These are phyloP conservation scores for Parapsyche elsis DNA, from an alignment of 1,140 invertebrate species.

Conservation along the genomic window DNA sequence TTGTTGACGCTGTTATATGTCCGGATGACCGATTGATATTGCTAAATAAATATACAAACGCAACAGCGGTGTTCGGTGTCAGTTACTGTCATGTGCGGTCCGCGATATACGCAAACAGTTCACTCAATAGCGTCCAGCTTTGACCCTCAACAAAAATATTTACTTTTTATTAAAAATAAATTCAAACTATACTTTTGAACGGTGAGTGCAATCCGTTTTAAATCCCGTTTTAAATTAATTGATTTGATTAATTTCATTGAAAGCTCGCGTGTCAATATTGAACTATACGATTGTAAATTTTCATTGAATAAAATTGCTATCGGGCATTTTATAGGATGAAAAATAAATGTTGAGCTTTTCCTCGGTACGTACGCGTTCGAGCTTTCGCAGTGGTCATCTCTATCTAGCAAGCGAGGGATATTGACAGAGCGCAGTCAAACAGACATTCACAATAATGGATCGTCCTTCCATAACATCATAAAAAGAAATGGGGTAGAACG, in stretches of 20 bases:
- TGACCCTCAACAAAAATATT: not conserved
- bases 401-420: conserved; percentile 25
- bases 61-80: conserved; percentile 53
- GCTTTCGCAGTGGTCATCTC: conserved; percentile 44
- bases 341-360: too few relatives aligned
- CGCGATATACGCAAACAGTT: conserved; percentile 18
- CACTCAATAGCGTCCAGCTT: not conserved
- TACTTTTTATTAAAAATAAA: not conserved
- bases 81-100: conserved; percentile 45
- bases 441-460: conserved; percentile 56
- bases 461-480: conserved; percentile 54
- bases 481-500: conserved; percentile 56
- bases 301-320: too few relatives aligned
- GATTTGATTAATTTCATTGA: too few relatives aligned
- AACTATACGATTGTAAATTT: too few relatives aligned
- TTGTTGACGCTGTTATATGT: conserved; percentile 46
- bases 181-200: not conserved
- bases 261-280: too few relatives aligned
- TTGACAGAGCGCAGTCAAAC: conserved; percentile 54
- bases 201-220: too few relatives aligned
- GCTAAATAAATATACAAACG: conserved; percentile 55
- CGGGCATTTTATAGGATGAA: too few relatives aligned
- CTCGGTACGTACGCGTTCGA: too few relatives aligned
- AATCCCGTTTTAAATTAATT: too few relatives aligned
- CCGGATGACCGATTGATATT: conserved; percentile 56